A percentile compares a stretch with the other conserved stretches of the same genome.
Evolutionary conservation across 2,113 vertebrate species (phyloP).

Genomic region (Acanthisitta chloris): DNA sequence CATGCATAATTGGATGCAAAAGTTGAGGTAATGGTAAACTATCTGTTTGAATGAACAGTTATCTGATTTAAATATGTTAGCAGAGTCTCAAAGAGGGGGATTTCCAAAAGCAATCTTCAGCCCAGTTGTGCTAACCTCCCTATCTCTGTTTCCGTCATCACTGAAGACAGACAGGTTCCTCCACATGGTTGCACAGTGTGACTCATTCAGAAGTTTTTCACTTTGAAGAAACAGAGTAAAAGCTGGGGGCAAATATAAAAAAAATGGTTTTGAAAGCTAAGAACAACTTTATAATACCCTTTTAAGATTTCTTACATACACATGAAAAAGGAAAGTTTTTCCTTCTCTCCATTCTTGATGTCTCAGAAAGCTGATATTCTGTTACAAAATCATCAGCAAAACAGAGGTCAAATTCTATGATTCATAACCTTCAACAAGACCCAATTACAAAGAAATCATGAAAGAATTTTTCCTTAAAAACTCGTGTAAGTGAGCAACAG

Average conservation of each 20-base stretch:
- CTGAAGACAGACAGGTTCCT: not conserved
- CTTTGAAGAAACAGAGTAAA: not conserved
- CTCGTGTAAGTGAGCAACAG: not conserved
- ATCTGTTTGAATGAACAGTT: not conserved
- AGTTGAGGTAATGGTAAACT: not conserved
- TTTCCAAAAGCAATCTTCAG: not conserved
- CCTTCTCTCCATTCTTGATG: not conserved
- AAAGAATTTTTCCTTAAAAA: constrained; percentile 19
- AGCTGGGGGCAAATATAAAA: not conserved
- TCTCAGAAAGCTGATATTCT: constrained; percentile 12
- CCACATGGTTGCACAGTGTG: not conserved
- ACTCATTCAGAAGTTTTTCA: not conserved
- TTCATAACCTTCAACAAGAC: constrained; percentile 42
- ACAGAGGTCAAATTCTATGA: not conserved
- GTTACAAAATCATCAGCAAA: constrained; percentile 17
- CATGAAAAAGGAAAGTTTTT: not conserved
- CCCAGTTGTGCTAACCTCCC: not conserved
- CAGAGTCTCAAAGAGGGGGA: not conserved
- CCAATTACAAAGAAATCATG: constrained; percentile 19
- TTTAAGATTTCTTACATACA: not conserved
- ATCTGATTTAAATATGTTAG: not conserved
- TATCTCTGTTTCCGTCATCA: not conserved
- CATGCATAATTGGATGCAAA: not conserved
- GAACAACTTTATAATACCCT: not conserved
- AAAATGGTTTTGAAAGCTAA: not conserved